A percentile compares a stretch with the other conserved stretches of the same genome.
These are phyloP conservation scores for Zeus faber DNA, from an alignment of 2,113 vertebrate genomes.

Conservation along the genomic window DNA sequence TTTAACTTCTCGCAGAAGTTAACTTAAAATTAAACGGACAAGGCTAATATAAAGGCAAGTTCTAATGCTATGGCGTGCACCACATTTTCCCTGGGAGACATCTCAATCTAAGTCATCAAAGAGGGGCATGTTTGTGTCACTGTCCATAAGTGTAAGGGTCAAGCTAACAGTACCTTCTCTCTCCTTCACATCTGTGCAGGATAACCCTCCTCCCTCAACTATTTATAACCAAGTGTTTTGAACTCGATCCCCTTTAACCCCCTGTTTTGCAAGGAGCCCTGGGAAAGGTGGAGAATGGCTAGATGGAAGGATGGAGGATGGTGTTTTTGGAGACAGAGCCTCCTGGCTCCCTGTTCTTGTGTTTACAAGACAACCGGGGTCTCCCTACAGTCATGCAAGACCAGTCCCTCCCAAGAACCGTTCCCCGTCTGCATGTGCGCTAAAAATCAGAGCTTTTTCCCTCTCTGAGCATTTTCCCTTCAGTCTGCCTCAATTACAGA, in stretches of 20 bases:
- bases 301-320: background rate
- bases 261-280: background rate
- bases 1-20: no score
- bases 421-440: background rate
- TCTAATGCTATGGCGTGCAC: no score
- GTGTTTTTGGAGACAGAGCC: background rate
- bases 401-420: background rate
- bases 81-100: no score
- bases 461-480: background rate
- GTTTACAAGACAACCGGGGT: background rate
- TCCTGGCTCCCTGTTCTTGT: background rate
- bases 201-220: background rate
- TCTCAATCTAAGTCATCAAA: no score
- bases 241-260: background rate
- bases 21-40: no score
- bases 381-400: background rate
- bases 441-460: background rate
- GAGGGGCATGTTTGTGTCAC: background rate
- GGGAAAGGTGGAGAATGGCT: background rate
- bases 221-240: no score
- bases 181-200: background rate
- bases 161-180: background rate
- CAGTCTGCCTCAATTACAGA: background rate
- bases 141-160: background rate
- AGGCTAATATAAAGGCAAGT: no score